phyloP scores from a whole-genome alignment of 2,797 vertebrate genomes.

The Acropternis orthonyx region DNA sequence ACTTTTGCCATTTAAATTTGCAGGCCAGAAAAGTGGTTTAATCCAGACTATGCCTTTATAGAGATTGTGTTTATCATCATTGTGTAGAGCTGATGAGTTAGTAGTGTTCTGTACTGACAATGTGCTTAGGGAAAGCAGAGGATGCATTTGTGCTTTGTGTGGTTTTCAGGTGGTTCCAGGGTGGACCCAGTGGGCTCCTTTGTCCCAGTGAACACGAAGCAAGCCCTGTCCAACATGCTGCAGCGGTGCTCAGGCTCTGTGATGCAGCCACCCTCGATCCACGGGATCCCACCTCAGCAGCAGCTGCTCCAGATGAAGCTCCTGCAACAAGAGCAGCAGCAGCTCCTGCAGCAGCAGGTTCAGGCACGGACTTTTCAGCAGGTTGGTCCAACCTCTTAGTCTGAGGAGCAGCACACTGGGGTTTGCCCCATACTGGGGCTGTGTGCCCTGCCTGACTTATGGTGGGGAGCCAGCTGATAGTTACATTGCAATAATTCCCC shows the following conservation, averaged over 20 bases:
- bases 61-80: not conserved
- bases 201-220: conserved; percentile 75
- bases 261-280: conserved; percentile 69
- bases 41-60: not conserved
- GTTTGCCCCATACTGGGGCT: not conserved
- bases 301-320: conserved; percentile 78
- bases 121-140: not conserved
- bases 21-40: not conserved
- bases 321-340: conserved; percentile 69
- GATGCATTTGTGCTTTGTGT: not conserved
- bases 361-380: conserved; percentile 72
- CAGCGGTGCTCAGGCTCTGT: conserved; percentile 70
- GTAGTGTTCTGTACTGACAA: not conserved
- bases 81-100: not conserved
- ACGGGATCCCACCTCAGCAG: conserved; percentile 66
- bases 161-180: conserved; percentile 69
- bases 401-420: not conserved
- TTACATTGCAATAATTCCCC: not conserved
- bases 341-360: conserved; percentile 70
- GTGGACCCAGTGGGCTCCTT: conserved; percentile 69
- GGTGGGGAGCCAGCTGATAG: not conserved
- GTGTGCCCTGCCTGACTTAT: not conserved
- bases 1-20: not conserved
- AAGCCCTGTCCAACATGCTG: conserved; percentile 77
- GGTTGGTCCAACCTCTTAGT: conserved; percentile 34